phyloP scores from a whole-genome alignment of 2,797 vertebrate species.

The Geotrypetes seraphini region DNA sequence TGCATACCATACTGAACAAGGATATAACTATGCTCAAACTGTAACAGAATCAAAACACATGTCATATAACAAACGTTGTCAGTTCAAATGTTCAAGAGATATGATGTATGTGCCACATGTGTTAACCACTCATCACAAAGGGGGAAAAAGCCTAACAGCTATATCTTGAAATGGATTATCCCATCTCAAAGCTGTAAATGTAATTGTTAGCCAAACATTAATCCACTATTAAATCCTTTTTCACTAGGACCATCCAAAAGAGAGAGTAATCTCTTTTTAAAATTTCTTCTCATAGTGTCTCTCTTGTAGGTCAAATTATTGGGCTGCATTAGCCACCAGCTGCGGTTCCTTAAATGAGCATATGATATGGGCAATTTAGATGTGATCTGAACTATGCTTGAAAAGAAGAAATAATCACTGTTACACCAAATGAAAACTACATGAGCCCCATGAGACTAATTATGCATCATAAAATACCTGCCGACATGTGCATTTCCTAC shows the following conservation, averaged over 20 bases:
- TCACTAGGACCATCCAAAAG: neutral
- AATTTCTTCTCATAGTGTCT: constrained; percentile 9
- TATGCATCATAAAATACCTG: no score
- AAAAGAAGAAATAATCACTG: no score
- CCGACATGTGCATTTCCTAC: no score
- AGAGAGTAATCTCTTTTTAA: neutral
- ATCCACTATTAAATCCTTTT: constrained; percentile 1
- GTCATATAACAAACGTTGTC: constrained; percentile 50
- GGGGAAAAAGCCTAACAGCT: constrained; percentile 34
- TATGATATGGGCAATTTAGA: constrained; percentile 11
- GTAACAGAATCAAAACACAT: constrained; percentile 83
- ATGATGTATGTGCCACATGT: constrained; percentile 56
- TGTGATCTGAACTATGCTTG: no score
- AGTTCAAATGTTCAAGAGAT: constrained; percentile 54
- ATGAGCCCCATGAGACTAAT: no score
- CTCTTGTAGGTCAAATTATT: neutral
- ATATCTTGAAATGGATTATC: constrained; percentile 30
- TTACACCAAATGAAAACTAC: no score
- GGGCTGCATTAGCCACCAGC: neutral
- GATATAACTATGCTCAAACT: constrained; percentile 67
- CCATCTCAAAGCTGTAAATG: constrained; percentile 21
- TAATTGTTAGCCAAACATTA: constrained; percentile 20
- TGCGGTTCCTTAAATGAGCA: constrained; percentile 2
- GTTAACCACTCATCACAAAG: constrained; percentile 50
- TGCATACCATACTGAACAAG: constrained; percentile 69